Base-by-base conservation (phyloP, 2,888 invertebrate genomes). In the Seladonia tumulorum region DNA sequence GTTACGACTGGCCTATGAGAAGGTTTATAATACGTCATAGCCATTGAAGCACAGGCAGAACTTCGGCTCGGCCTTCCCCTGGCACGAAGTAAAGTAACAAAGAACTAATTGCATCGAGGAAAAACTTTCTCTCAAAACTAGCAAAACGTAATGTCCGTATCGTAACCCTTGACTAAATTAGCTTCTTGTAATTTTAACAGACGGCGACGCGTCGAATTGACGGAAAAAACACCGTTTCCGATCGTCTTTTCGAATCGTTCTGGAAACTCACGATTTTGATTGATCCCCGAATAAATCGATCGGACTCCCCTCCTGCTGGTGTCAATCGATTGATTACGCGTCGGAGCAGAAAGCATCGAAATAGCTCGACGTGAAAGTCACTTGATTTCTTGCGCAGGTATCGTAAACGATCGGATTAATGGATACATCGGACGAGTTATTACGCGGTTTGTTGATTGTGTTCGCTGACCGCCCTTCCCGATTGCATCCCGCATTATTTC, bases 181-280 rank as follows among this genome's bases (percentile, higher is more conserved):
- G n/a, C 53, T 57, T n/a, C 53, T 7, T n/a, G 10, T 10, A 57
- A n/a, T 3, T 8, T 57, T n/a, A 57, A 57, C 57, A 10, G 10
- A 57, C 10, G 57, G 3, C 42, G 45, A 70, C 70, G n/a, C 45
- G 53, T 29, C 72, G 70, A 63, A 60, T 79, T 8, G 12, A 29
- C 29, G 47, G 80, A 87, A 86, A 87, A 79, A 35, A 35, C 35
- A 5, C 29, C 57, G 16, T n/a, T 18, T 0, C 47, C 73, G 70
- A 47, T 66, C 42, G 7, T 71, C 47, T 42, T n/a, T 73, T 80
- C 72, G 14, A 70, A 73, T 76, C 18, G 49, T 60, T 77, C 39
- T 39, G 16, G 16, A 42, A 12, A 45, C 66, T 14, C 66, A 63
- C 80, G 76, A 76, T 85, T 85, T 87, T 82, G 79, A 85, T 49